phyloP scores from a whole-genome alignment of 1,140 invertebrate species.

The Rhagoletis zephyria region DNA sequence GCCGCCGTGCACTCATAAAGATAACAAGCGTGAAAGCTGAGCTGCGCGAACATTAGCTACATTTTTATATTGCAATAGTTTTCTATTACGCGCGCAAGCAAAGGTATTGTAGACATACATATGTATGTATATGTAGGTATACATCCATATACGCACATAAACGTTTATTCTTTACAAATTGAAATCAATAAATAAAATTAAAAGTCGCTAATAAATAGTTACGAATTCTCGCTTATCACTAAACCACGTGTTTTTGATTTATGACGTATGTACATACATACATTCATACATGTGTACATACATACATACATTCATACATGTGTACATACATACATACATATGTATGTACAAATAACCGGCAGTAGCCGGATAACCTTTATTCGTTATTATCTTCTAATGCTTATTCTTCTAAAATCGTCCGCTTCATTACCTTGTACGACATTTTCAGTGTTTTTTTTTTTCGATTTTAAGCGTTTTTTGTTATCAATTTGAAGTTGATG shows the following conservation, averaged over 20 bases:
- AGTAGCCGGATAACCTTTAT: no score
- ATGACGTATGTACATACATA: neutral
- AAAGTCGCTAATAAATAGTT: neutral
- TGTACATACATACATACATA: neutral
- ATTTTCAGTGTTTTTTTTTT: no score
- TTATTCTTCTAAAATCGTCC: no score
- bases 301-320: slow-evolving; percentile 5
- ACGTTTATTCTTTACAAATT: neutral
- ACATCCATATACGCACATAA: neutral
- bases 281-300: neutral
- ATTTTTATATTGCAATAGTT: slow-evolving; percentile 8
- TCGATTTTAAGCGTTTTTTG: no score
- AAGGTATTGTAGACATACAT: neutral
- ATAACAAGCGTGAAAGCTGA: slow-evolving; percentile 38
- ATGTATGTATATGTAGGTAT: neutral
- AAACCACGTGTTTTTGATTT: neutral
- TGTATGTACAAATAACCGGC: neutral
- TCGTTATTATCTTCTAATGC: no score
- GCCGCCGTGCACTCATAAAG: neutral
- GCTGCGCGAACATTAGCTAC: neutral
- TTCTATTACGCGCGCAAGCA: neutral
- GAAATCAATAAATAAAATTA: neutral
- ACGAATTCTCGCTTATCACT: neutral
- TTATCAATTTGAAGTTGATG: no score
- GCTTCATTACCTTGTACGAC: no score